Conservation (phyloP, 2,797 vertebrate species). For the Hyperoplus immaculatus region DNA sequence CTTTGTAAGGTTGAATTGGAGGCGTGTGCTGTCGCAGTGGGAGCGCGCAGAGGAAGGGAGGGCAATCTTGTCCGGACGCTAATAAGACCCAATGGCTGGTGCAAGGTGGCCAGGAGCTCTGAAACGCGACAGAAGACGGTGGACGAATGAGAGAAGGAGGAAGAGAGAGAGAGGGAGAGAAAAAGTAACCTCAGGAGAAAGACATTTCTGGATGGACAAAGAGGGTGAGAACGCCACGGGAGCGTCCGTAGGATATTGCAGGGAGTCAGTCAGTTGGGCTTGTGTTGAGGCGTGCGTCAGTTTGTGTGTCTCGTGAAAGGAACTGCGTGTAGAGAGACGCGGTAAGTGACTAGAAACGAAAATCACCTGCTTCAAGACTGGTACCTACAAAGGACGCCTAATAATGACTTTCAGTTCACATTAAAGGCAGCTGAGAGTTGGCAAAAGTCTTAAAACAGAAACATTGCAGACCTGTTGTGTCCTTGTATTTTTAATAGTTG, state of each 20-base stretch:
- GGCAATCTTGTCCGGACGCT: conserved; percentile 83
- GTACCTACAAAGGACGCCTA: conserved; percentile 37
- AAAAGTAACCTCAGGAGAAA: conserved; percentile 8
- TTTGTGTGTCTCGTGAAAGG: conserved; percentile 35
- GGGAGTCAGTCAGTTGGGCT: conserved; percentile 20
- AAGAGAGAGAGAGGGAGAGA: neutral
- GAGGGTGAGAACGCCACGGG: conserved; percentile 63
- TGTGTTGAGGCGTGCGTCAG: conserved; percentile 43
- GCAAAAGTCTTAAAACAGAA: neutral
- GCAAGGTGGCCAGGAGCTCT: conserved; percentile 82
- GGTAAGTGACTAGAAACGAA: conserved; percentile 66
- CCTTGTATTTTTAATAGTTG: conserved; percentile 13
- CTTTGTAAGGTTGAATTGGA: conserved; percentile 79
- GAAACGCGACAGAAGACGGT: conserved; percentile 68
- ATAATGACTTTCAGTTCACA: conserved; percentile 31
- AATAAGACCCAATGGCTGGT: conserved; percentile 87
- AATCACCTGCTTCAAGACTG: conserved; percentile 70
- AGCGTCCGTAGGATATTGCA: conserved; percentile 43
- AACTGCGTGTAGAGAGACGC: conserved; percentile 49
- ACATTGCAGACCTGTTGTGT: neutral
- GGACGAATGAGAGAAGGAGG: conserved; percentile 60
- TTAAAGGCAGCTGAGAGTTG: conserved; percentile 1
- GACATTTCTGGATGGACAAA: conserved; percentile 53
- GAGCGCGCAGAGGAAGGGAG: conserved; percentile 87
- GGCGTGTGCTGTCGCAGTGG: conserved; percentile 84